Evolutionary conservation across 2,797 vertebrate genomes (phyloP).

Genomic region (Prionace glauca): DNA sequence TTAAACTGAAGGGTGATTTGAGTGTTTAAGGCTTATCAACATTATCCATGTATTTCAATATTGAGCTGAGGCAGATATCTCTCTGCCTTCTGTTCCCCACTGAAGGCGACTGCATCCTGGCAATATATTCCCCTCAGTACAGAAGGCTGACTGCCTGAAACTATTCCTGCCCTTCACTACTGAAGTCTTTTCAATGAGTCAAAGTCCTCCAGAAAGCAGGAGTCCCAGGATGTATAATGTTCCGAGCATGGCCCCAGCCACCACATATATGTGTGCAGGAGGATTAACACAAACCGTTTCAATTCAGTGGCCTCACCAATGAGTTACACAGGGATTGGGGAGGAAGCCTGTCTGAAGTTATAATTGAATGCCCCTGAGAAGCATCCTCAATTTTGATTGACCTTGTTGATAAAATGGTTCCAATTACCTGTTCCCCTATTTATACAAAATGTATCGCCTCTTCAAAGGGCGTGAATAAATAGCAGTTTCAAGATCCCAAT

Average conservation of each 20-base stretch:
- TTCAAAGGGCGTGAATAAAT: background rate
- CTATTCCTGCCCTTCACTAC: background rate
- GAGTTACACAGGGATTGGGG: background rate
- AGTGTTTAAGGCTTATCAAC: background rate
- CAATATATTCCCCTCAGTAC: background rate
- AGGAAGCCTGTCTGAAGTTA: background rate
- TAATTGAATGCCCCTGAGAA: conserved; percentile 3
- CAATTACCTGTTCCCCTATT: background rate
- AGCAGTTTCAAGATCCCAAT: background rate
- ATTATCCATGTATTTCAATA: background rate
- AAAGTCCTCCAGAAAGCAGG: background rate
- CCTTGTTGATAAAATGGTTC: background rate
- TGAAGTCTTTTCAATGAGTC: background rate
- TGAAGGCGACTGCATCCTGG: background rate
- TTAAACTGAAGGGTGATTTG: background rate
- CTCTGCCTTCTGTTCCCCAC: background rate
- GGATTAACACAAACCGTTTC: conserved; percentile 1
- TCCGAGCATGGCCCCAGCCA: background rate
- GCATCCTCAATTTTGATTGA: background rate
- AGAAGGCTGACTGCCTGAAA: background rate
- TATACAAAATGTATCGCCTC: background rate
- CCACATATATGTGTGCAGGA: background rate
- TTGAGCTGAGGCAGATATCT: background rate
- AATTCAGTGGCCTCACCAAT: background rate
- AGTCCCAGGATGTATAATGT: background rate